Percentiles rank a stretch among this genome's conserved stretches.
Evolutionary conservation across 2,113 vertebrate species (phyloP).

Genomic region (Hydrolagus affinis): DNA sequence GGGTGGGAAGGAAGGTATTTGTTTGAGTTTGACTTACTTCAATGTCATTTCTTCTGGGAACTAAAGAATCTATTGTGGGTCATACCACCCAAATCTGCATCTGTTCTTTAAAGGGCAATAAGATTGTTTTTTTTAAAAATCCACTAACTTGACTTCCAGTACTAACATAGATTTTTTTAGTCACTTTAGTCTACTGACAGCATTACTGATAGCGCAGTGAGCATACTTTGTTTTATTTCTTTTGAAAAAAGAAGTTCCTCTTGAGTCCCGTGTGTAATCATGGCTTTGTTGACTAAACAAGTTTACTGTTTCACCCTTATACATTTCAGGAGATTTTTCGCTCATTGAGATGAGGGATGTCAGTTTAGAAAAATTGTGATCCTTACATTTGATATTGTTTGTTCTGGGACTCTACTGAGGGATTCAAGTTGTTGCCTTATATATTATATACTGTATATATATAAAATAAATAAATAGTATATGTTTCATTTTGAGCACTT

Average conservation of each 20-base stretch:
- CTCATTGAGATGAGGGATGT: too few species aligned
- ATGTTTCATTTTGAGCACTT: too few species aligned
- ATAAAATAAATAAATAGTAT: too few species aligned
- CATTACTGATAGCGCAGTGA: background rate
- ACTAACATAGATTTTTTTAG: background rate
- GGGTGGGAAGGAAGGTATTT: background rate
- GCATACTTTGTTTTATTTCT: background rate
- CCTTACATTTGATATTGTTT: too few species aligned
- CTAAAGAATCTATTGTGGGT: background rate
- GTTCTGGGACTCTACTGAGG: too few species aligned
- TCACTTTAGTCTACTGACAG: background rate
- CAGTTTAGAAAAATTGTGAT: too few species aligned
- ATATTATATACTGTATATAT: too few species aligned
- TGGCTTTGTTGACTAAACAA: background rate
- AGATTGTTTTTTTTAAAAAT: background rate
- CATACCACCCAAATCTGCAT: background rate
- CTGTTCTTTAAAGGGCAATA: background rate
- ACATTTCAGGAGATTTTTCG: background rate
- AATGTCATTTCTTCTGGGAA: background rate
- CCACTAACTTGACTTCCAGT: background rate
- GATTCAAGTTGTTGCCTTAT: too few species aligned
- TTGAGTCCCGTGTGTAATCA: background rate
- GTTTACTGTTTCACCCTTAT: too few species aligned
- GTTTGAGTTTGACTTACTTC: background rate
- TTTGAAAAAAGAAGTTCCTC: background rate